phyloP scores from a whole-genome alignment of 2,113 vertebrate species.

The Xenotilapia flavipinnis region DNA sequence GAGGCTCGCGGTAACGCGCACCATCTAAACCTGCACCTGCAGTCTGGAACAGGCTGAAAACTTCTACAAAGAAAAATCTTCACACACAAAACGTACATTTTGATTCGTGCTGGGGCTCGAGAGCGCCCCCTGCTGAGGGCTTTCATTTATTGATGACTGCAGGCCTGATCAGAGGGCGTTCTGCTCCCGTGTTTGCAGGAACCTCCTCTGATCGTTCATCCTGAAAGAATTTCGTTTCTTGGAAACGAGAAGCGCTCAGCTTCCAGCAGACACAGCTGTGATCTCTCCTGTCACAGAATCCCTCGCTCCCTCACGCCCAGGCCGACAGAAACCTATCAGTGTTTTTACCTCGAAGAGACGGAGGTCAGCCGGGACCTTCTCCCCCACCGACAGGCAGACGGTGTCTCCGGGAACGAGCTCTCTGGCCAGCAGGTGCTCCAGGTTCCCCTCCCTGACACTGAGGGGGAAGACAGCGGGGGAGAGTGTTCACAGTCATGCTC shows the following conservation, averaged over 20 bases:
- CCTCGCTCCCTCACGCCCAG: neutral
- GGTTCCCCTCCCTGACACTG: constrained; percentile 84
- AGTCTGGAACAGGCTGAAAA: neutral
- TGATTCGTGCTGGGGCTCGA: rapidly evolving
- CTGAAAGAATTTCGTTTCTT: neutral
- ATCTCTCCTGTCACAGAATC: neutral
- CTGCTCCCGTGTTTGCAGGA: neutral
- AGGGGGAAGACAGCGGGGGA: neutral
- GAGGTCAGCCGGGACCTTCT: constrained; percentile 93
- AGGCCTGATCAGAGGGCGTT: neutral
- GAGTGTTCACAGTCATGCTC: neutral
- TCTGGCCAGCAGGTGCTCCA: constrained; percentile 88
- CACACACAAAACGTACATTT: neutral
- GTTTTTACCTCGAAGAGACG: constrained; percentile 86
- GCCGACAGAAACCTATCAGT: neutral
- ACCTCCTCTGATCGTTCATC: neutral
- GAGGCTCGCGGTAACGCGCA: neutral
- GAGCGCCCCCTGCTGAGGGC: neutral
- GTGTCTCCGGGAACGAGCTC: constrained; percentile 97
- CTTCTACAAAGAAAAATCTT: neutral
- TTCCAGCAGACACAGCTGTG: neutral
- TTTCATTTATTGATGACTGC: neutral
- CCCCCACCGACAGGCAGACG: constrained; percentile 89
- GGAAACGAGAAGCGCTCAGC: neutral
- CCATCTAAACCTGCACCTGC: neutral